These are phyloP conservation scores for Euproctis similis DNA, from an alignment of 2,888 invertebrate species.

Conservation along the genomic window DNA sequence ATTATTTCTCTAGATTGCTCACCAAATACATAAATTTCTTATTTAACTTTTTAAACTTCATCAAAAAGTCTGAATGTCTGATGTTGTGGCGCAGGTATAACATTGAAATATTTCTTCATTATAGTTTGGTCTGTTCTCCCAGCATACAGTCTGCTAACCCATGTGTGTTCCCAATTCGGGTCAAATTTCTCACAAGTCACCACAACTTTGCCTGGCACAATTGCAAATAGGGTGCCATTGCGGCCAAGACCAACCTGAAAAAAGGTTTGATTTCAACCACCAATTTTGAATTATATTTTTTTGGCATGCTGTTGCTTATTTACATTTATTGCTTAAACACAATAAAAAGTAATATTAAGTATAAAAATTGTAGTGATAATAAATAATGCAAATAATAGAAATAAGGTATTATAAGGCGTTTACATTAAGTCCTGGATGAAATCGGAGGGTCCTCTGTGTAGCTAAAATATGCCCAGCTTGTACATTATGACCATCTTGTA, in stretches of 20 bases:
- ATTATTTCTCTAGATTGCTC: no score
- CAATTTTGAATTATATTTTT: no score
- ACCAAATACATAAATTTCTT: no score
- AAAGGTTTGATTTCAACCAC: background rate
- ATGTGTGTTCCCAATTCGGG: constrained; percentile 85
- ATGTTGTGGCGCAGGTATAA: constrained; percentile 86
- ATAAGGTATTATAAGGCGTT: no score
- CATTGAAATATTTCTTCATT: constrained; percentile 90
- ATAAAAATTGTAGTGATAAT: no score
- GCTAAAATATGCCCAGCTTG: constrained; percentile 80
- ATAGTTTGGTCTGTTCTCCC: constrained; percentile 80
- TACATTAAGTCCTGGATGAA: constrained; percentile 89
- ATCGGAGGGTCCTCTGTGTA: constrained; percentile 80
- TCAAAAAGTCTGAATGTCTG: constrained; percentile 85
- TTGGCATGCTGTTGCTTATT: no score
- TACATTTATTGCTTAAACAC: no score
- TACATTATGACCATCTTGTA: constrained; percentile 82
- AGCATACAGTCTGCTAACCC: constrained; percentile 80
- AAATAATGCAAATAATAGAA: no score
- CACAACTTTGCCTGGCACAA: constrained; percentile 85
- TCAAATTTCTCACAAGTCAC: constrained; percentile 89
- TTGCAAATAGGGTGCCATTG: constrained; percentile 87
- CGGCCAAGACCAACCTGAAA: constrained; percentile 87
- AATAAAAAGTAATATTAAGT: no score
- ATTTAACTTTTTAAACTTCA: constrained; percentile 75